These are phyloP conservation scores for Anthophora plumipes DNA, from an alignment of 2,888 invertebrate genomes.

Conservation along the genomic window DNA sequence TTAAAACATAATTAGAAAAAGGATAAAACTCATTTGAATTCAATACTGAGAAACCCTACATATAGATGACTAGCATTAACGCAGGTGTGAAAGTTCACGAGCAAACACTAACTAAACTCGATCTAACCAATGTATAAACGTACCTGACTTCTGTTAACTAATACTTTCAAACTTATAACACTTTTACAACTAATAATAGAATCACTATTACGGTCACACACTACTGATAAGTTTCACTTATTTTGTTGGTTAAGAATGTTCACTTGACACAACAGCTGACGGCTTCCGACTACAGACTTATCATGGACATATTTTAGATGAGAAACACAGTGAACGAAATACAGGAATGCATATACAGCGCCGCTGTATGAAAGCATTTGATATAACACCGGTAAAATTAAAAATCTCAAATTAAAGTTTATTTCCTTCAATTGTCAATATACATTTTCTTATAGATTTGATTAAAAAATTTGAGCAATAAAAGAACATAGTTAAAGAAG, in stretches of 20 bases:
- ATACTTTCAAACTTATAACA: slow-evolving; percentile 20
- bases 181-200: slow-evolving; percentile 14
- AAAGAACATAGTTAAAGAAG: not conserved
- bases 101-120: slow-evolving; percentile 27
- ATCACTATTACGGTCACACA: slow-evolving; percentile 17
- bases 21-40: slow-evolving; percentile 7
- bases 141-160: slow-evolving; percentile 53
- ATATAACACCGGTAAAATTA: slow-evolving; percentile 1
- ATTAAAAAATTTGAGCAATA: not conserved
- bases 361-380: slow-evolving; percentile 5
- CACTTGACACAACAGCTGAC: slow-evolving; percentile 76
- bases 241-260: slow-evolving; percentile 74
- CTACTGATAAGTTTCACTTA: slow-evolving; percentile 57
- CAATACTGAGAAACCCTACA: slow-evolving; percentile 37
- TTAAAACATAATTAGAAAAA: not conserved
- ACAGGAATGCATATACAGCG: slow-evolving; percentile 27
- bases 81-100: slow-evolving; percentile 37
- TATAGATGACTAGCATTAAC: slow-evolving; percentile 62
- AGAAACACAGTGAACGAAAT: slow-evolving; percentile 38
- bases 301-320: slow-evolving; percentile 36
- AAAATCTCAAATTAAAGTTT: slow-evolving; percentile 6
- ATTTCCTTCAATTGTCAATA: not conserved
- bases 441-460: not conserved
- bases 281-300: slow-evolving; percentile 54
- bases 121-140: slow-evolving; percentile 20